Conservation (phyloP, 2,797 vertebrate genomes). For the Salmo trutta region DNA sequence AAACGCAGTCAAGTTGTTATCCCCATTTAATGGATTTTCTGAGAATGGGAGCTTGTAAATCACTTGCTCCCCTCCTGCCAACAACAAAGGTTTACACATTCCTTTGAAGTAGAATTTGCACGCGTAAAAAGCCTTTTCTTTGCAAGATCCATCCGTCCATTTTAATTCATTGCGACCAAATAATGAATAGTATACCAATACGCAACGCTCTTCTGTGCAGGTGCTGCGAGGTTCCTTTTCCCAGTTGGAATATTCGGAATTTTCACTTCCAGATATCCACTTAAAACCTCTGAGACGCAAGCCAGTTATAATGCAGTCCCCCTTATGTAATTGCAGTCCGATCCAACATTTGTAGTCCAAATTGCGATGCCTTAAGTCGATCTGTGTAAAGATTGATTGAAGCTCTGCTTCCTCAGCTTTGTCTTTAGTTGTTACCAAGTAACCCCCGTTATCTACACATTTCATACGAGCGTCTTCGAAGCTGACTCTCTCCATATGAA, state of each 20-base stretch:
- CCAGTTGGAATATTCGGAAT: slow-evolving; percentile 74
- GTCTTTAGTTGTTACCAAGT: slow-evolving; percentile 67
- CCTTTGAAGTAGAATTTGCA: slow-evolving; percentile 73
- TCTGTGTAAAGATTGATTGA: slow-evolving; percentile 44
- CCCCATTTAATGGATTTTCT: slow-evolving; percentile 26
- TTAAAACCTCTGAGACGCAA: slow-evolving; percentile 65
- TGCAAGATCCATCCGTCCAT: slow-evolving; percentile 68
- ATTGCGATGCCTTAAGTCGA: slow-evolving; percentile 12
- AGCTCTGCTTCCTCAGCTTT: slow-evolving; percentile 54
- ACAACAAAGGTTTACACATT: slow-evolving; percentile 69
- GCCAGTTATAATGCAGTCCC: slow-evolving; percentile 41
- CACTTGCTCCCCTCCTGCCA: slow-evolving; percentile 54
- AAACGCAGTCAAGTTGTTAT: slow-evolving; percentile 44
- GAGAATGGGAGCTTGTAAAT: slow-evolving; percentile 67
- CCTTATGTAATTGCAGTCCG: slow-evolving; percentile 61
- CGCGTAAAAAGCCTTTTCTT: slow-evolving; percentile 38
- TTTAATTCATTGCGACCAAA: slow-evolving; percentile 37
- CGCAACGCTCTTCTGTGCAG: slow-evolving; percentile 69
- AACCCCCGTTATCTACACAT: slow-evolving; percentile 69
- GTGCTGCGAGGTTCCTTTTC: slow-evolving; percentile 60
- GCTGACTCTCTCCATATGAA: slow-evolving; percentile 43
- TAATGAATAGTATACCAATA: slow-evolving; percentile 37
- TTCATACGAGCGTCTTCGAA: slow-evolving; percentile 52
- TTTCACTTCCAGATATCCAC: slow-evolving; percentile 60
- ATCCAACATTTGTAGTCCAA: slow-evolving; percentile 62